These are phyloP conservation scores for Mastomys coucha DNA, from an alignment of 2,113 vertebrate genomes.

Conservation along the genomic window DNA sequence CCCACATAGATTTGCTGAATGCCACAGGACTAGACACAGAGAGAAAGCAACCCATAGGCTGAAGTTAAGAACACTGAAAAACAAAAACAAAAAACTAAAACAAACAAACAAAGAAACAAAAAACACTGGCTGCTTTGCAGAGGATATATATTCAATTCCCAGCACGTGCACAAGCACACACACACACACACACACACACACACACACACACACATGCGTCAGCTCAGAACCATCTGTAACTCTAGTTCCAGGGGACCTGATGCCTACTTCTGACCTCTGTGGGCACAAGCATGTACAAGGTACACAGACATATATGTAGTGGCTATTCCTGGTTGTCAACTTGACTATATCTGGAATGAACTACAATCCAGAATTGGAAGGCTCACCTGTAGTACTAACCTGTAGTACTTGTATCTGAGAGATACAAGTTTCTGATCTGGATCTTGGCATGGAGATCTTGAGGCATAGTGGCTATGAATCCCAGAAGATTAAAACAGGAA, in stretches of 20 bases:
- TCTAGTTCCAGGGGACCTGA: not conserved
- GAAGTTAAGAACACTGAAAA: not conserved
- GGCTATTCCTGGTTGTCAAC: too few species aligned
- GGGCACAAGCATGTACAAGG: not conserved
- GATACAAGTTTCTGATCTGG: too few species aligned
- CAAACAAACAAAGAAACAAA: too few species aligned
- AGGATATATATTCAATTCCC: not conserved
- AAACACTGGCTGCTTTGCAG: not conserved
- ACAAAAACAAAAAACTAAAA: too few species aligned
- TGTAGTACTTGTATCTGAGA: too few species aligned
- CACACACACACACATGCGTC: not conserved
- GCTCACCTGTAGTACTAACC: too few species aligned
- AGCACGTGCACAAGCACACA: not conserved
- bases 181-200: not conserved
- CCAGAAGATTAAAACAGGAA: too few species aligned
- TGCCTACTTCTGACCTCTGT: not conserved
- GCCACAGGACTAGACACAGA: not conserved
- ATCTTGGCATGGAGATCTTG: too few species aligned
- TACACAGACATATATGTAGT: not conserved
- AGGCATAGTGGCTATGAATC: too few species aligned
- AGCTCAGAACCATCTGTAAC: not conserved
- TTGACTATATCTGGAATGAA: too few species aligned
- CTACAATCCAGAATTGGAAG: too few species aligned
- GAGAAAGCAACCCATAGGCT: not conserved
- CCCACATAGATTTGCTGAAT: not conserved